Evolutionary conservation across 2,113 vertebrate species (phyloP).

Genomic region (Lipotes vexillifer): DNA sequence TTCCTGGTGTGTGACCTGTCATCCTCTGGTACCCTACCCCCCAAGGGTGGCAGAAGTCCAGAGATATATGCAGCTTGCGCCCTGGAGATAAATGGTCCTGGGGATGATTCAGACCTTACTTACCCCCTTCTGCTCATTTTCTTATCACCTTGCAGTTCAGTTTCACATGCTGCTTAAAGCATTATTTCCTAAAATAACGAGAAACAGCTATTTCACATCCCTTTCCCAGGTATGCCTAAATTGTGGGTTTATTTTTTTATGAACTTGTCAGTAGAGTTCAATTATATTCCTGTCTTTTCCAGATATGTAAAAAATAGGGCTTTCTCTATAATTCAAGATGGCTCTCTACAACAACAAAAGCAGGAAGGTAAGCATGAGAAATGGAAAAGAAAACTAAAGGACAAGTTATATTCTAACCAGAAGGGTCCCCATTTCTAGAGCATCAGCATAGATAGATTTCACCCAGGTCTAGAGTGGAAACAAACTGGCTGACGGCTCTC

Average conservation of each 20-base stretch:
- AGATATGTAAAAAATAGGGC: not conserved
- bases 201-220: not conserved
- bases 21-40: too few relatives aligned
- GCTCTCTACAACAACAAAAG: not conserved
- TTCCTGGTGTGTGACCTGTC: not conserved
- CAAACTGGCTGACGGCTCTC: not conserved
- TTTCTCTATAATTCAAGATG: not conserved
- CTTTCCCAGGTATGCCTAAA: not conserved
- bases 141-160: not conserved
- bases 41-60: not conserved
- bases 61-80: not conserved
- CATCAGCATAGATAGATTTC: not conserved
- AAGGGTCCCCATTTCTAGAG: not conserved
- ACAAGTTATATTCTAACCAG: not conserved
- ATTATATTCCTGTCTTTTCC: not conserved
- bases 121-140: not conserved
- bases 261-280: not conserved
- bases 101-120: not conserved
- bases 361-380: not conserved
- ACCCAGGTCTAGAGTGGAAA: not conserved
- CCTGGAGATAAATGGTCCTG: not conserved
- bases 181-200: constrained; percentile 1
- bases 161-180: not conserved
- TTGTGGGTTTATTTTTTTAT: constrained; percentile 7
- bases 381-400: not conserved